Percentiles rank a stretch among this genome's conserved stretches.
These are phyloP conservation scores for Rhagoletis zephyria DNA, from an alignment of 1,140 invertebrate genomes.

Conservation along the genomic window DNA sequence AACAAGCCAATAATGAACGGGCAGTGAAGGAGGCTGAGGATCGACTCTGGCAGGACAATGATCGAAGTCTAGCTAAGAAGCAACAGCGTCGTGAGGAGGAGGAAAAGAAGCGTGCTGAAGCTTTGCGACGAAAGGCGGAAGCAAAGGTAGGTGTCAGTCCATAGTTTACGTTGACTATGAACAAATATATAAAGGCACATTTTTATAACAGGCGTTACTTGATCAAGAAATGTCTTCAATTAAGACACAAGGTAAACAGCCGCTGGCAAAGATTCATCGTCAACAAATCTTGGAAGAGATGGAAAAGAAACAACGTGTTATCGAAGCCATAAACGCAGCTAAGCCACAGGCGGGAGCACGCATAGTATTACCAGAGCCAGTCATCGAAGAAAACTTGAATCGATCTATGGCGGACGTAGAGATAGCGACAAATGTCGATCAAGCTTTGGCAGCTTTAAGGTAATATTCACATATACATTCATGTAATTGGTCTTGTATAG, in stretches of 20 bases:
- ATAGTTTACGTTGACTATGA: not conserved
- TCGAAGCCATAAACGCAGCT: constrained; percentile 69
- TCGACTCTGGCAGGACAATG: constrained; percentile 92
- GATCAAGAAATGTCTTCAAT: constrained; percentile 89
- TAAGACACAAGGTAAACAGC: constrained; percentile 78
- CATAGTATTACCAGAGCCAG: constrained; percentile 75
- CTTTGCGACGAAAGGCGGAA: constrained; percentile 90
- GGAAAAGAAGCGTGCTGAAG: constrained; percentile 89
- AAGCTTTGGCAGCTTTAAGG: constrained; percentile 91
- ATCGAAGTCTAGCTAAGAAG: constrained; percentile 91
- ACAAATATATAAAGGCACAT: not conserved
- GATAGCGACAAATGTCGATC: constrained; percentile 90
- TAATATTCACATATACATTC: constrained; percentile 69
- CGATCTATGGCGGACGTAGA: constrained; percentile 86
- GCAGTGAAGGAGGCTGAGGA: constrained; percentile 86
- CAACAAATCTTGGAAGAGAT: constrained; percentile 84
- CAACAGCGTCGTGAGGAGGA: constrained; percentile 84
- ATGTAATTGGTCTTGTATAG: not conserved
- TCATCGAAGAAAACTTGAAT: constrained; percentile 94
- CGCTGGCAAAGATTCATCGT: constrained; percentile 86
- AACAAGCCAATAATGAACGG: constrained; percentile 67
- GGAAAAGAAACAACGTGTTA: constrained; percentile 77
- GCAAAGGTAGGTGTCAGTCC: constrained; percentile 72
- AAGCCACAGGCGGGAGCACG: constrained; percentile 67
- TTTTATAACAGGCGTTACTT: constrained; percentile 78